Evolutionary conservation across 1,140 invertebrate species (phyloP).

Genomic region (Schlechtendalia chinensis): DNA sequence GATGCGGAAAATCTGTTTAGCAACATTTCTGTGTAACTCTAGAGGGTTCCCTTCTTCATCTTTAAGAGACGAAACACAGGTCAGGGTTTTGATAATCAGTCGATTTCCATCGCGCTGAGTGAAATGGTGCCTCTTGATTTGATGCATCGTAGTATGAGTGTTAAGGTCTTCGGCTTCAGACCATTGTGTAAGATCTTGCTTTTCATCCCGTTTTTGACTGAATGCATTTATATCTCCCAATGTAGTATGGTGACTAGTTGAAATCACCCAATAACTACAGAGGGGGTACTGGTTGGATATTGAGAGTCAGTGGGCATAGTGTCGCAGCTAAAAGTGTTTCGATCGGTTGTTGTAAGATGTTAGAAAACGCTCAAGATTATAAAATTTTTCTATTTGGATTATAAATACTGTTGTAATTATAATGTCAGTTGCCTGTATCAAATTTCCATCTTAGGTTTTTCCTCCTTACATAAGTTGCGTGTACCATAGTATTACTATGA

Average conservation of each 20-base stretch:
- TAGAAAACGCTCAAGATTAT: too few relatives aligned
- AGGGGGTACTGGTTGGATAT: background rate
- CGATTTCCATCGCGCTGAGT: conserved; percentile 31
- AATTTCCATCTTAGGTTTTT: too few relatives aligned
- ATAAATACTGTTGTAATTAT: too few relatives aligned
- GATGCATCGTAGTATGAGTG: conserved; percentile 31
- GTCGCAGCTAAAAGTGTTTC: too few relatives aligned
- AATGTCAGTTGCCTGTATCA: too few relatives aligned
- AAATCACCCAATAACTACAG: conserved; percentile 4
- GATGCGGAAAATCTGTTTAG: background rate
- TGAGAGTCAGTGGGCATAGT: too few relatives aligned
- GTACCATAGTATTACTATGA: too few relatives aligned
- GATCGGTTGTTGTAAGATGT: too few relatives aligned
- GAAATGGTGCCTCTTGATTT: conserved; percentile 30
- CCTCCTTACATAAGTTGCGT: too few relatives aligned
- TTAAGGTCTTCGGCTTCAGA: conserved; percentile 14
- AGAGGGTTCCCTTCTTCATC: background rate
- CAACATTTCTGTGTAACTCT: background rate
- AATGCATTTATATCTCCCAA: conserved; percentile 27
- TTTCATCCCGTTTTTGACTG: conserved; percentile 25
- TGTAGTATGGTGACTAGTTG: background rate
- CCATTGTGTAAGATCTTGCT: conserved; percentile 25
- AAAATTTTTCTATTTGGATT: too few relatives aligned
- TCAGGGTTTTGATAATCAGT: conserved; percentile 38
- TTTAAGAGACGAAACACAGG: conserved; percentile 2